Conservation (phyloP, 2,888 invertebrate species). For the Trichopoda pennipes region DNA sequence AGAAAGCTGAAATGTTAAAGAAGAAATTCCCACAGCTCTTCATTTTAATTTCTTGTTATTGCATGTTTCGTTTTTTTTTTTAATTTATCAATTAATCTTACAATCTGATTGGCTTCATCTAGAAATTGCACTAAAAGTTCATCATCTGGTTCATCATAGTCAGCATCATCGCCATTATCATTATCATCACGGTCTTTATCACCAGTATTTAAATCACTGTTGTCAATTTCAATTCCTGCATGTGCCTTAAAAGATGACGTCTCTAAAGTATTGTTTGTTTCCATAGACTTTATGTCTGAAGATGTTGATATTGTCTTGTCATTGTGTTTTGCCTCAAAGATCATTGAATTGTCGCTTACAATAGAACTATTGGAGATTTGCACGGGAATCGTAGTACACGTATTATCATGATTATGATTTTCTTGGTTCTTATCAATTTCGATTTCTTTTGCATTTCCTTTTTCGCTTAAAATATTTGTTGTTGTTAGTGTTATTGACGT, state of each 20-base stretch:
- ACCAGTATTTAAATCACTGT: conserved; percentile 27
- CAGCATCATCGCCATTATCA: conserved; percentile 69
- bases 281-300: conserved; percentile 47
- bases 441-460: conserved; percentile 28
- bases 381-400: neutral
- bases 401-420: neutral
- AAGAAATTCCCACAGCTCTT: conserved; percentile 35
- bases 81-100: conserved; percentile 70
- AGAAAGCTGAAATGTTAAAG: neutral
- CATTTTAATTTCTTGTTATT: conserved; percentile 20
- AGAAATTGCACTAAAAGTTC: conserved; percentile 77
- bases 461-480: neutral
- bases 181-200: conserved; percentile 62
- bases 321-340: conserved; percentile 1
- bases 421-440: conserved; percentile 1
- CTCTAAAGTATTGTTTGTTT: conserved; percentile 19
- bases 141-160: conserved; percentile 73
- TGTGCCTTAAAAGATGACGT: conserved; percentile 20
- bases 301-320: conserved; percentile 24
- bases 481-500: conserved; percentile 6
- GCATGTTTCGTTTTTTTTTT: too few species aligned
- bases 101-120: conserved; percentile 78
- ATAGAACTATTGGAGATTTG: conserved; percentile 28
- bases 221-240: conserved; percentile 38
- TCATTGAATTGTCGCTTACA: conserved; percentile 8